Conservation (phyloP, 2,888 invertebrate genomes). For the Harpagoxenus sublaevis region DNA sequence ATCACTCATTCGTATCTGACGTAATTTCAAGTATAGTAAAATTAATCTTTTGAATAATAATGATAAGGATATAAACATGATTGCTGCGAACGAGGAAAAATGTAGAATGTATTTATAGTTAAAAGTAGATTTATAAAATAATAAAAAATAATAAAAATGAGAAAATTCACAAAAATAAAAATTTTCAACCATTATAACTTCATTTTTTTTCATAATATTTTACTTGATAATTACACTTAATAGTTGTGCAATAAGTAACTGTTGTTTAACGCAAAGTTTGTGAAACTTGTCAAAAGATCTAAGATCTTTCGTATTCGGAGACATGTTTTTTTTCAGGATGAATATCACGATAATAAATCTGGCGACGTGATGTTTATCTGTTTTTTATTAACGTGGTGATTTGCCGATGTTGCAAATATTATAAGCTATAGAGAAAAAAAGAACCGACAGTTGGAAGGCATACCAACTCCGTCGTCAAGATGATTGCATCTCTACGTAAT, state of each 20-base stretch:
- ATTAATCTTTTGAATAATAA: neutral
- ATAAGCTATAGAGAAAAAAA: neutral
- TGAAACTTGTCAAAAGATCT: neutral
- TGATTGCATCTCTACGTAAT: constrained; percentile 8
- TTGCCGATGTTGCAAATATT: neutral
- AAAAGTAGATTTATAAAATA: neutral
- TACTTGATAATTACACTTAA: neutral
- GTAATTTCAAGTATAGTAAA: neutral
- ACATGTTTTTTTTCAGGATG: neutral
- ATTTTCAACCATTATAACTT: neutral
- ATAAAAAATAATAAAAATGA: too few relatives aligned
- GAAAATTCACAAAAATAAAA: neutral
- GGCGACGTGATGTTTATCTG: neutral
- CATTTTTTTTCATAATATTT: neutral
- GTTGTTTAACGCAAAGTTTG: neutral
- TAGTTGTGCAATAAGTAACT: neutral
- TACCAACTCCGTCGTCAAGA: neutral
- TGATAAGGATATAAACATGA: neutral
- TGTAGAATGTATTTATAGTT: too few relatives aligned
- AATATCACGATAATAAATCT: constrained; percentile 22
- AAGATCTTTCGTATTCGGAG: neutral
- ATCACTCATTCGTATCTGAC: neutral
- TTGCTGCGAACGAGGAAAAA: neutral
- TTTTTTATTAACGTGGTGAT: constrained; percentile 6
- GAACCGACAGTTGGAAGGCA: neutral